Percentiles rank a stretch among this genome's conserved stretches.
phyloP scores from a whole-genome alignment of 2,888 invertebrate species.

The Macrostomum cliftonense region DNA sequence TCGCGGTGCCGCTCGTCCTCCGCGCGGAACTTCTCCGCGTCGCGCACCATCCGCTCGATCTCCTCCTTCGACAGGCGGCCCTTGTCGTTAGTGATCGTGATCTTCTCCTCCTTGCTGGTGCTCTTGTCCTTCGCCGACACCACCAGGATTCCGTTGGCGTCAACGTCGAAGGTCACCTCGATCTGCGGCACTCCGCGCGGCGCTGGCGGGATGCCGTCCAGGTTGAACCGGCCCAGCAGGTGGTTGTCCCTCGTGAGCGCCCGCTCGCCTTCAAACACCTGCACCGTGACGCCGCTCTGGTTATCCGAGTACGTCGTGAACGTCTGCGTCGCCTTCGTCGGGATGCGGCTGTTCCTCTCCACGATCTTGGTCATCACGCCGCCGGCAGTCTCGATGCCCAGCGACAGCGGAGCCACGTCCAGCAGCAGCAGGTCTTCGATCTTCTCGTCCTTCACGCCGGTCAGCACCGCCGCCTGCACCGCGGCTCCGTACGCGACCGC shows the following conservation, averaged over 20 bases:
- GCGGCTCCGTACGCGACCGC: conserved; percentile 36
- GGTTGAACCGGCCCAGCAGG: conserved; percentile 72
- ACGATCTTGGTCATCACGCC: neutral
- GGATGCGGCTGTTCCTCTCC: neutral
- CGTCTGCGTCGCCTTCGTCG: neutral
- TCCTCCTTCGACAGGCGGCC: conserved; percentile 63
- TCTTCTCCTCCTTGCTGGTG: conserved; percentile 35
- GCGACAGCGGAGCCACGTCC: conserved; percentile 46
- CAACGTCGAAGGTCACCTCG: conserved; percentile 40
- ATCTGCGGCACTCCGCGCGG: conserved; percentile 59
- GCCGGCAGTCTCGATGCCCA: neutral
- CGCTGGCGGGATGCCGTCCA: conserved; percentile 81
- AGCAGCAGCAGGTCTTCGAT: conserved; percentile 58
- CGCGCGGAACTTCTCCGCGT: conserved; percentile 46
- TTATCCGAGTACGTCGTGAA: conserved; percentile 1
- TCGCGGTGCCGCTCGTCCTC: conserved; percentile 47
- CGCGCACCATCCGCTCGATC: conserved; percentile 50
- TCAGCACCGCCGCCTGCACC: conserved; percentile 46
- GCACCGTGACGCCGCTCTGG: neutral
- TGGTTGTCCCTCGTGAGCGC: conserved; percentile 28
- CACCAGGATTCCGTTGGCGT: conserved; percentile 66
- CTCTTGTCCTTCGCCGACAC: conserved; percentile 66
- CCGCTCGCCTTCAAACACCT: conserved; percentile 10
- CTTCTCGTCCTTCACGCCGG: conserved; percentile 48
- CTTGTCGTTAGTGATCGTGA: conserved; percentile 53